These are phyloP conservation scores for Sphaeridia pumilis DNA, from an alignment of 2,888 invertebrate species.

Conservation along the genomic window DNA sequence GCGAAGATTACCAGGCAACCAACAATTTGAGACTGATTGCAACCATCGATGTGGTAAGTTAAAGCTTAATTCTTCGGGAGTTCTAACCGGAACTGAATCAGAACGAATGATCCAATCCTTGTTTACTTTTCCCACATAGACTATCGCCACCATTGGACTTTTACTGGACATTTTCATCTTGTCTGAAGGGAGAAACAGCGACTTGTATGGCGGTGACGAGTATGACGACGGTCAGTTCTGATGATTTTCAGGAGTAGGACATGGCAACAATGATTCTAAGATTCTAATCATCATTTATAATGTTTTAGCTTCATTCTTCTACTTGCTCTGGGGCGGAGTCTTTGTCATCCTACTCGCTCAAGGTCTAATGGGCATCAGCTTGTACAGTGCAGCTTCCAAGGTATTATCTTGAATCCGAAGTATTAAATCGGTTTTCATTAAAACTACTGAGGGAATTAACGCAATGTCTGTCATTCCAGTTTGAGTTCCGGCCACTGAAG, in stretches of 20 bases:
- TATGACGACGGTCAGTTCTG: too few relatives aligned
- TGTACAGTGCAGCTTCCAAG: conserved; percentile 11
- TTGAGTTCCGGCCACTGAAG: conserved; percentile 5
- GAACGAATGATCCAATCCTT: background rate
- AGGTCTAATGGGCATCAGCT: conserved; percentile 14
- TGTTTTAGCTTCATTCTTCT: conserved; percentile 4
- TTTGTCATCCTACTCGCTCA: conserved; percentile 7
- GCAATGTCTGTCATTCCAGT: conserved; percentile 1
- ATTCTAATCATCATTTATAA: background rate
- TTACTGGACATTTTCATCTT: conserved; percentile 12
- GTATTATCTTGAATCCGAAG: too few relatives aligned
- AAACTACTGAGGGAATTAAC: background rate
- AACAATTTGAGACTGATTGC: conserved; percentile 6
- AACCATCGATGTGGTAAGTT: conserved; percentile 9
- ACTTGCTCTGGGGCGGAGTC: conserved; percentile 9
- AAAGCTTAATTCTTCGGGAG: background rate
- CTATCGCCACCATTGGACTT: conserved; percentile 11
- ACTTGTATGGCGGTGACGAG: too few relatives aligned
- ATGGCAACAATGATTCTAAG: background rate
- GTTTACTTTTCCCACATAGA: background rate
- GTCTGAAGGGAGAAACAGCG: conserved; percentile 9
- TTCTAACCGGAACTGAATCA: background rate
- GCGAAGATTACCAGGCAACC: background rate
- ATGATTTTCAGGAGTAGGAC: too few relatives aligned
- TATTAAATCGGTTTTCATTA: too few relatives aligned